A percentile compares a stretch with the other conserved stretches of the same genome.
These are phyloP conservation scores for Fopius arisanus DNA, from an alignment of 1,140 invertebrate genomes.

Conservation along the genomic window DNA sequence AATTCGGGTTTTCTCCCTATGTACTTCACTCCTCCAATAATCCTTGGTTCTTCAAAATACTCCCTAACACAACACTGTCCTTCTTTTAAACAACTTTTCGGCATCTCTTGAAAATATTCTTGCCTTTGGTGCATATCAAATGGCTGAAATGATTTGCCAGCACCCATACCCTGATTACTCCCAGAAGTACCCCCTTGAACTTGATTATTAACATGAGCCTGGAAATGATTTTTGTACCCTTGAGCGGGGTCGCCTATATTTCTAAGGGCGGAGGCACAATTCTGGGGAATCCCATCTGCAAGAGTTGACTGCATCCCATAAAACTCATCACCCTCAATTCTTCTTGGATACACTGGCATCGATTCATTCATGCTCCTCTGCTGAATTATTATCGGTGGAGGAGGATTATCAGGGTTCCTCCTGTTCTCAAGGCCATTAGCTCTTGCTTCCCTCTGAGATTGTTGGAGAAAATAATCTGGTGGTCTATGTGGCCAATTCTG, in stretches of 20 bases:
- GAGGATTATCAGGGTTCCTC: conserved; percentile 45
- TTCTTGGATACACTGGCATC: conserved; percentile 27
- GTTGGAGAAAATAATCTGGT: neutral
- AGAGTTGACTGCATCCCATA: conserved; percentile 32
- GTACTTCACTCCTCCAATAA: conserved; percentile 44
- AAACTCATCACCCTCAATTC: conserved; percentile 17
- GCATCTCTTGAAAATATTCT: neutral
- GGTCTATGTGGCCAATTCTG: neutral
- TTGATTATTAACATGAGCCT: conserved; percentile 11
- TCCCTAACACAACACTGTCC: neutral
- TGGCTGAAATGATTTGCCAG: neutral
- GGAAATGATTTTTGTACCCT: conserved; percentile 8
- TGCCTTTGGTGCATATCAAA: neutral
- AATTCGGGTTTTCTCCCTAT: conserved; percentile 41
- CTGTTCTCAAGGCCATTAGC: conserved; percentile 49
- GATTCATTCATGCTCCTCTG: conserved; percentile 10
- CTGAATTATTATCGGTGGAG: neutral
- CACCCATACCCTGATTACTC: neutral
- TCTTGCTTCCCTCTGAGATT: conserved; percentile 21
- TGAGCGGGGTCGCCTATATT: neutral
- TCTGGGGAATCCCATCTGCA: conserved; percentile 3
- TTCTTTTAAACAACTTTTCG: neutral
- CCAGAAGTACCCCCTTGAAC: conserved; percentile 12
- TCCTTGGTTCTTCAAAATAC: conserved; percentile 38
- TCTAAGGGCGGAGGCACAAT: conserved; percentile 11